A percentile compares a stretch with the other conserved stretches of the same genome.
phyloP scores from a whole-genome alignment of 2,888 invertebrate genomes.

The Scaptomyza tumidula region DNA sequence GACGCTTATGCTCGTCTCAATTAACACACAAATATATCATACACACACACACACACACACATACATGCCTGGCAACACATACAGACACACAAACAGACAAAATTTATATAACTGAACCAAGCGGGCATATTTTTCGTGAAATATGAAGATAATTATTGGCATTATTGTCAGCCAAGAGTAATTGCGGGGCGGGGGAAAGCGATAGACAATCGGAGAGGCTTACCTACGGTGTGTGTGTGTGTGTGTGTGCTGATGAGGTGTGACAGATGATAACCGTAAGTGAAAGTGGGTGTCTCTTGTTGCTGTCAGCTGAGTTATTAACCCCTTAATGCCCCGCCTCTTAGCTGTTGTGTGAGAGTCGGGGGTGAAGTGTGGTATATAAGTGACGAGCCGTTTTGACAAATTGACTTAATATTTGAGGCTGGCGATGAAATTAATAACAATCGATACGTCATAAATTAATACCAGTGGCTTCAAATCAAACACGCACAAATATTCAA shows the following conservation, averaged over 20 bases:
- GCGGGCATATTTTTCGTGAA: slow-evolving; percentile 46
- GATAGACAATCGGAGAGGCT: slow-evolving; percentile 4
- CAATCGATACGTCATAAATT: slow-evolving; percentile 78
- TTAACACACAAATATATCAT: slow-evolving; percentile 48
- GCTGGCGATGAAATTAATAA: slow-evolving; percentile 72
- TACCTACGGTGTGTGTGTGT: slow-evolving; percentile 13
- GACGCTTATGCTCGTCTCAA: slow-evolving; percentile 29
- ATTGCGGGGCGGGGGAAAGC: slow-evolving; percentile 21
- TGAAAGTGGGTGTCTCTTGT: slow-evolving; percentile 53
- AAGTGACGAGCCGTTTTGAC: slow-evolving; percentile 58
- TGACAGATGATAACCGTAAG: slow-evolving; percentile 63
- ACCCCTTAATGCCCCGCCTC: slow-evolving; percentile 44
- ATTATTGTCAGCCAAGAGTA: slow-evolving; percentile 47
- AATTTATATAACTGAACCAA: slow-evolving; percentile 6
- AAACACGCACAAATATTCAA: slow-evolving; percentile 63
- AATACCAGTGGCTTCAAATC: slow-evolving; percentile 60
- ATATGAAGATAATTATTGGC: slow-evolving; percentile 73
- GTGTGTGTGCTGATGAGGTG: slow-evolving; percentile 62
- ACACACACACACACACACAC: slow-evolving; percentile 7
- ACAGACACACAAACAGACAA: not conserved
- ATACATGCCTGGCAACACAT: slow-evolving; percentile 1
- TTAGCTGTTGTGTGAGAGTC: not conserved
- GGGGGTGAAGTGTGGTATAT: slow-evolving; percentile 3
- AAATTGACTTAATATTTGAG: slow-evolving; percentile 74
- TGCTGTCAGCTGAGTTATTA: slow-evolving; percentile 66